Conservation (phyloP, 2,113 vertebrate species). For the Nerophis ophidion region DNA sequence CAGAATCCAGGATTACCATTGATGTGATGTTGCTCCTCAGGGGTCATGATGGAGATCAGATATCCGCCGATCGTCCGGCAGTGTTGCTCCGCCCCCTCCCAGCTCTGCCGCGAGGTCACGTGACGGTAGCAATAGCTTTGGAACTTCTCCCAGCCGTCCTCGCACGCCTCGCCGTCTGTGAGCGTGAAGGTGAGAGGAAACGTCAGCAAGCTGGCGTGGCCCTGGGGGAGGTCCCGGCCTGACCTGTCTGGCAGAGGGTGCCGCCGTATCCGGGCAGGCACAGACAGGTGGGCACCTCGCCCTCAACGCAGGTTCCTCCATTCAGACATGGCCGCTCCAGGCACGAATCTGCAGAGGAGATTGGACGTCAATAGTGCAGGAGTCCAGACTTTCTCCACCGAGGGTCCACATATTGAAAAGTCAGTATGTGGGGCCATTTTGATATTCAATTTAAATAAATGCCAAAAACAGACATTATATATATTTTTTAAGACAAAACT, state of each 20-base stretch:
- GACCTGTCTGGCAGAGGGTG: conserved; percentile 81
- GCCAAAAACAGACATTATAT: no score
- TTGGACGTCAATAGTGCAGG: neutral
- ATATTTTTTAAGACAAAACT: no score
- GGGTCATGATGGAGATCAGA: conserved; percentile 84
- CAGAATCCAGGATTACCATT: conserved; percentile 69
- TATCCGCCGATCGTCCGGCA: conserved; percentile 81
- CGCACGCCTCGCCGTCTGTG: conserved; percentile 78
- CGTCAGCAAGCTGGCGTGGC: fast-evolving
- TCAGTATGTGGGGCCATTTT: neutral
- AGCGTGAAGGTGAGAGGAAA: neutral
- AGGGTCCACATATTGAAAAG: no score
- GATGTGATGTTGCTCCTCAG: conserved; percentile 86
- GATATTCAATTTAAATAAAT: no score
- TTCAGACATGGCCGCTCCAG: conserved; percentile 84
- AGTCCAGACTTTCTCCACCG: no score
- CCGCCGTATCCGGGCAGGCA: conserved; percentile 88
- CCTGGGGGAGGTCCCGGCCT: conserved; percentile 12
- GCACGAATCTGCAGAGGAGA: conserved; percentile 77
- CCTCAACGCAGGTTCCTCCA: conserved; percentile 87
- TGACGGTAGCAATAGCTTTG: conserved; percentile 89
- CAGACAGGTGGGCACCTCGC: conserved; percentile 64
- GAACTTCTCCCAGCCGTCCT: conserved; percentile 83
- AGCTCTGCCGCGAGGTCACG: conserved; percentile 80
- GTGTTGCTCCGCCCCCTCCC: conserved; percentile 87